Evolutionary conservation across 1,140 invertebrate species (phyloP).

Genomic region (Atopsyche davidsoni): DNA sequence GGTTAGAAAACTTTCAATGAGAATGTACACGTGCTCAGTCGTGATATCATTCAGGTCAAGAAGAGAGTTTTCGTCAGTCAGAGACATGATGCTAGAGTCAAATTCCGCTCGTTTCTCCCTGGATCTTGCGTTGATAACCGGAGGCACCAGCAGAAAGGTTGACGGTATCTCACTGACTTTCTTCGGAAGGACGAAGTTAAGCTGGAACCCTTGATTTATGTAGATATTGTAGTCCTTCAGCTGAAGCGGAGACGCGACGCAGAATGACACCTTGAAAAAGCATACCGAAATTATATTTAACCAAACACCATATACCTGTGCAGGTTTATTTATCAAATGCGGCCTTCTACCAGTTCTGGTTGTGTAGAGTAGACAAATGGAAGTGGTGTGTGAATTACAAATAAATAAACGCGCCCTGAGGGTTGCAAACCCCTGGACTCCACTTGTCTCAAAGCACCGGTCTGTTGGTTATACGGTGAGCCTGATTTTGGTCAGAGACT

Average conservation of each 20-base stretch:
- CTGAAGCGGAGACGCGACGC: conserved; percentile 37
- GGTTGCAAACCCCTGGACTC: too few relatives aligned
- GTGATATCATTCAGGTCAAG: conserved; percentile 10
- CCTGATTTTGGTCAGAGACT: too few relatives aligned
- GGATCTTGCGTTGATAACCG: conserved; percentile 34
- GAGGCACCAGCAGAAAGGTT: conserved; percentile 38
- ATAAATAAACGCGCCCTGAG: too few relatives aligned
- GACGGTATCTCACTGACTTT: conserved; percentile 39
- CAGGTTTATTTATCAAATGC: too few relatives aligned
- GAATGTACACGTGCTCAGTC: conserved; percentile 20
- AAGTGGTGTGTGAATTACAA: too few relatives aligned
- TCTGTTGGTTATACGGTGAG: too few relatives aligned
- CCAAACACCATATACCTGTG: neutral
- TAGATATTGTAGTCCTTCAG: conserved; percentile 32
- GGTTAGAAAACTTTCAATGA: conserved; percentile 16
- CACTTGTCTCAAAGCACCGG: too few relatives aligned
- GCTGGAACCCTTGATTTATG: conserved; percentile 42
- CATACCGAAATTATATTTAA: neutral
- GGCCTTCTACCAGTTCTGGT: too few relatives aligned
- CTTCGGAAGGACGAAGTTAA: conserved; percentile 44
- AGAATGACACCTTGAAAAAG: conserved; percentile 41
- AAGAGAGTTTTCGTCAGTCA: neutral
- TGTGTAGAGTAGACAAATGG: too few relatives aligned
- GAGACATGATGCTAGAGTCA: too few relatives aligned
- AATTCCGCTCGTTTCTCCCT: conserved; percentile 17